Evolutionary conservation across 2,888 invertebrate genomes (phyloP), one percentile per base, ranked within the genome.

Genomic region (Helobdella robusta): DNA sequence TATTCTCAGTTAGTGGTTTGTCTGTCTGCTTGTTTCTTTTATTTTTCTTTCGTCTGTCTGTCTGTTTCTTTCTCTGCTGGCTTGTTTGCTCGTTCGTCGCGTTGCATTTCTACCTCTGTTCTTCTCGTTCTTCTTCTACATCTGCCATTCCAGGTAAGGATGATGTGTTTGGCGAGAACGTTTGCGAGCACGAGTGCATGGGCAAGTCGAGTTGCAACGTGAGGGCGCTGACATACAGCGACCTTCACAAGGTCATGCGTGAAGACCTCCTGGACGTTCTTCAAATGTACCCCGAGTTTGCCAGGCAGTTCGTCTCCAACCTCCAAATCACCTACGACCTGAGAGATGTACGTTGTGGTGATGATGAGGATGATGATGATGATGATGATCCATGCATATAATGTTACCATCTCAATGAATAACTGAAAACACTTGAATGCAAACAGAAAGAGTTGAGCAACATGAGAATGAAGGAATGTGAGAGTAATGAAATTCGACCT

Each of bases 181-280:
- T 79, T 50, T 91, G 93, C 81, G 85, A 88, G 72, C 87, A 93
- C 81, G 82, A 87, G 69, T 92, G 92, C 15, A 87, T 95, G 73
- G 97, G 97, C 34, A 94, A 97, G 81, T 94, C 94, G 68, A 91
- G 91, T 77, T 93, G 91, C 80, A 91, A 93, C 79, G 94, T 97
- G 64, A 86, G 95, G 73, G 95, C 95, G 66, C 84, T 97, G 74
- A 97, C 95, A 4, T 97, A 97, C 83, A 97, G 97, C 83, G 97
- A 97, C 84, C 85, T 97, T 72, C 97, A 97, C 82, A 92, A 94
- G 80, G 93, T 97, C 72, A 89, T 92, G 78, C 84, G 95, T 61
- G 94, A 95, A 78, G 97, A 97, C 80, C 83, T 97, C 69, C 85
- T 95, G 64, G 95, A 97, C 78, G 93, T 97, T 48, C 84, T 97